These are phyloP conservation scores for Oedothorax gibbosus DNA, from an alignment of 1,140 invertebrate genomes.

Conservation along the genomic window DNA sequence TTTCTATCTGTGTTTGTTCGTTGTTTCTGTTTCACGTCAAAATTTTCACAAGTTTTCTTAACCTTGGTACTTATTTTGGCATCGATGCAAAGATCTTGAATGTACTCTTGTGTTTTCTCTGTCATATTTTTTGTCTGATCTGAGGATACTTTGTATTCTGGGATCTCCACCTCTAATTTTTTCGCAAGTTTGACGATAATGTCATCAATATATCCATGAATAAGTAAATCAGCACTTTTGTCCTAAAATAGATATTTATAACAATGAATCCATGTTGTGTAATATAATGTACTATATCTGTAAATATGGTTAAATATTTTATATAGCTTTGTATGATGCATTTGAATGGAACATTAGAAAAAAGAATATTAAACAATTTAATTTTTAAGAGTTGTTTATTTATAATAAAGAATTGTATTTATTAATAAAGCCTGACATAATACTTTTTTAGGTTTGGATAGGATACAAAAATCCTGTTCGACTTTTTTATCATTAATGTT, in stretches of 20 bases:
- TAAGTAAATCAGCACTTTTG: constrained; percentile 89
- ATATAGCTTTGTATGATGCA: background rate
- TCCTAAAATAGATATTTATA: constrained; percentile 75
- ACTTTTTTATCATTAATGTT: constrained; percentile 30
- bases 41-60: background rate
- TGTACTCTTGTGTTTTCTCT: constrained; percentile 41
- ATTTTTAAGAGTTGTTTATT: too few species aligned
- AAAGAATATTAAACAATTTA: too few species aligned
- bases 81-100: constrained; percentile 12
- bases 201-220: constrained; percentile 90
- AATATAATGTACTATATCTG: background rate
- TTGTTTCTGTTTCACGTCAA: constrained; percentile 5
- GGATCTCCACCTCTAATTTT: constrained; percentile 78
- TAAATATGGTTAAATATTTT: background rate
- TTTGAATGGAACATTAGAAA: too few species aligned
- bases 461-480: too few species aligned
- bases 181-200: constrained; percentile 83
- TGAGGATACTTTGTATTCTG: constrained; percentile 75
- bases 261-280: background rate
- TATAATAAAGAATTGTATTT: too few species aligned
- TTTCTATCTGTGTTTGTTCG: background rate
- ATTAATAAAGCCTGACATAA: too few species aligned
- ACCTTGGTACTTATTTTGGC: constrained; percentile 4
- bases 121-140: constrained; percentile 73
- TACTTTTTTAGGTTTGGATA: too few species aligned